A percentile compares a stretch with the other conserved stretches of the same genome.
phyloP scores from a whole-genome alignment of 2,797 vertebrate species.

The Erpetoichthys calabaricus region DNA sequence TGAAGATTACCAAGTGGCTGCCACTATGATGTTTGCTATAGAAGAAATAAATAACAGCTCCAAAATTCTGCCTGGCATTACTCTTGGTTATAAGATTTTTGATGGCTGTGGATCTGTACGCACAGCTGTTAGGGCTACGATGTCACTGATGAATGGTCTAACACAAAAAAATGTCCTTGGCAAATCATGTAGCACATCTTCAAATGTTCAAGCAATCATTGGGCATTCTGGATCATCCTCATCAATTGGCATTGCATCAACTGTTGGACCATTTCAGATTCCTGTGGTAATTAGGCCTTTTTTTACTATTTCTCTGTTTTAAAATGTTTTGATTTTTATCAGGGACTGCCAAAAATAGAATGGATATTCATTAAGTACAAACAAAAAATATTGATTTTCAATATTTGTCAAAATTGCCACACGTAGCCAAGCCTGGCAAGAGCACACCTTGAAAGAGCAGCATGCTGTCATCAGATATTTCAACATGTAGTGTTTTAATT shows the following conservation, averaged over 20 bases:
- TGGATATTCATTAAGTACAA: no score
- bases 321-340: no score
- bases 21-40: constrained; percentile 26
- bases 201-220: constrained; percentile 12
- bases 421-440: no score
- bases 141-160: constrained; percentile 24
- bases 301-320: no score
- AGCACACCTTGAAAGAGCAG: no score
- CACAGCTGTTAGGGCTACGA: constrained; percentile 16
- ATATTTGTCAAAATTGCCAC: no score
- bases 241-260: constrained; percentile 9
- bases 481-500: no score
- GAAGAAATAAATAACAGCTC: constrained; percentile 31
- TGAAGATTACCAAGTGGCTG: constrained; percentile 21
- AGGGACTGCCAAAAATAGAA: no score
- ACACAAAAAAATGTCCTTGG: constrained; percentile 9
- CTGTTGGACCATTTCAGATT: constrained; percentile 12
- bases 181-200: constrained; percentile 10
- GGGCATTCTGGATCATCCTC: constrained; percentile 12
- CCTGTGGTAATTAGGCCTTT: constrained; percentile 11
- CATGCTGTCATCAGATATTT: no score
- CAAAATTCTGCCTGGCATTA: constrained; percentile 21
- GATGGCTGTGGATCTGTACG: constrained; percentile 17
- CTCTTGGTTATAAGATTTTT: constrained; percentile 27
- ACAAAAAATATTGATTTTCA: no score